Evolutionary conservation across 2,888 invertebrate species (phyloP).

Genomic region (Bombylius discolor): DNA sequence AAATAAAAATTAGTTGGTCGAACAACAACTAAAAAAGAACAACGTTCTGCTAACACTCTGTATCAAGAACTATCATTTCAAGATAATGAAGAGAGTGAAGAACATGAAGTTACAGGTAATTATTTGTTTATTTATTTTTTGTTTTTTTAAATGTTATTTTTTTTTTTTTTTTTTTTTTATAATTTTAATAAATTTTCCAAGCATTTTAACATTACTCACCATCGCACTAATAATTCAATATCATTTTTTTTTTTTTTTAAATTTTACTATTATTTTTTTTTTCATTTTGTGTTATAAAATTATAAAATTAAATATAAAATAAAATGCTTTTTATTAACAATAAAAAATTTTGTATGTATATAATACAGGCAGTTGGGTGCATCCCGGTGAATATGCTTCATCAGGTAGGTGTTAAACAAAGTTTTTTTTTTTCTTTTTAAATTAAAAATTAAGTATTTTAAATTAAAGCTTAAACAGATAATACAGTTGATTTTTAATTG

Average conservation of each 20-base stretch:
- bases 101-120: constrained; percentile 77
- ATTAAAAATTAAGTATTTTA: no score
- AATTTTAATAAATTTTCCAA: no score
- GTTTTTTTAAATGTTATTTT: neutral
- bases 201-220: no score
- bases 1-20: constrained; percentile 36
- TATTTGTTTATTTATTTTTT: constrained; percentile 1
- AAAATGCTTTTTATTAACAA: no score
- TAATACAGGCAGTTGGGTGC: constrained; percentile 76
- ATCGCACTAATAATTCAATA: no score
- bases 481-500: no score
- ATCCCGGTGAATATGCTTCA: constrained; percentile 97
- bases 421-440: constrained; percentile 16
- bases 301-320: no score
- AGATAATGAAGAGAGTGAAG: constrained; percentile 80
- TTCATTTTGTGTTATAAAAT: no score
- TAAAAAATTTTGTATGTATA: neutral
- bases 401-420: constrained; percentile 57
- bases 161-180: neutral
- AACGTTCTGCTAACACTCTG: constrained; percentile 76
- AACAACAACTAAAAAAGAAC: constrained; percentile 69
- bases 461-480: no score
- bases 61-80: constrained; percentile 91
- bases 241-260: no score
- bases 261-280: no score